phyloP scores from a whole-genome alignment of 1,140 invertebrate genomes.

The Fopius arisanus region DNA sequence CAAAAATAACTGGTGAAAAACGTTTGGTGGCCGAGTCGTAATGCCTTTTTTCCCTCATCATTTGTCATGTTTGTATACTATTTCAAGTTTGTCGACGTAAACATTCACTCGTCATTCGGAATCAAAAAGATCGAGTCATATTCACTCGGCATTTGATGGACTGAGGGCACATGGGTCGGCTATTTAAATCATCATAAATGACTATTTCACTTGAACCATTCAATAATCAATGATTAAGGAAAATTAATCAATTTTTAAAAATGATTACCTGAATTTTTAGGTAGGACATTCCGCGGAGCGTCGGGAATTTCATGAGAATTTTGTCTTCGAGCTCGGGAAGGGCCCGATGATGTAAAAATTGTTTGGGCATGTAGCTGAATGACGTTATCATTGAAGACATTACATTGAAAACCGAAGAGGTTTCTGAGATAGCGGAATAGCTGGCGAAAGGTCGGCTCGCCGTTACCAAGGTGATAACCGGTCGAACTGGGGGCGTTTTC shows the following conservation, averaged over 20 bases:
- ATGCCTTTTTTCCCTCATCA: not conserved
- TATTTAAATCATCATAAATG: too few relatives aligned
- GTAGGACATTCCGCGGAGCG: too few relatives aligned
- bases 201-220: too few relatives aligned
- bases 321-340: not conserved
- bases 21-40: not conserved
- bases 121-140: not conserved
- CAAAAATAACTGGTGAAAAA: constrained; percentile 22
- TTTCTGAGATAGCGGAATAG: constrained; percentile 20
- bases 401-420: not conserved
- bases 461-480: constrained; percentile 33
- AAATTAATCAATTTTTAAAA: too few relatives aligned
- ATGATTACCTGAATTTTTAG: too few relatives aligned
- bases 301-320: too few relatives aligned
- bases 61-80: not conserved
- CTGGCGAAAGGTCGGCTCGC: constrained; percentile 14
- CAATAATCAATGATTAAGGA: too few relatives aligned
- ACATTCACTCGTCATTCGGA: not conserved
- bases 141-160: not conserved
- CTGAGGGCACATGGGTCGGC: not conserved
- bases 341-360: not conserved
- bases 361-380: not conserved
- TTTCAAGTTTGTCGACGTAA: not conserved
- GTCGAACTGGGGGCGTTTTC: not conserved
- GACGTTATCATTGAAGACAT: not conserved